Base-by-base conservation (phyloP, 2,113 vertebrate genomes). In the Corapipo altera region DNA sequence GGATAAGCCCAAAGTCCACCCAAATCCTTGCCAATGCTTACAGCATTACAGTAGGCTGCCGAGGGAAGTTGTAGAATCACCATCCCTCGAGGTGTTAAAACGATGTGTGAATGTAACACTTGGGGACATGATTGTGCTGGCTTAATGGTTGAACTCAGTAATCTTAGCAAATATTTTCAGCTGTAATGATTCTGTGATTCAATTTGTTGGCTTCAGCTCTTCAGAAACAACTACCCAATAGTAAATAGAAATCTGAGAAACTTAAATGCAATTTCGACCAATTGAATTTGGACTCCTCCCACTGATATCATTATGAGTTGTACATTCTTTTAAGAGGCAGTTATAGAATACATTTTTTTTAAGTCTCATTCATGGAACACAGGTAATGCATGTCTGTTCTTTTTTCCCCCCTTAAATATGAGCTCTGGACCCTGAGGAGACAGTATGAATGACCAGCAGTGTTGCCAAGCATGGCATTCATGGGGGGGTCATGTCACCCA, bases 121-220 rank as follows among this genome's bases (percentile, higher is more conserved):
- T 54, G n/a, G 28, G 21, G 16, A 32, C 6, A 6, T 35, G 39
- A 16, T 30, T n/a, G 13, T 89, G n/a, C 39, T 89, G 24, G 13
- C 52, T 48, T 75, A 41, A 27, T 1, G 1, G 9, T 0, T 75
- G 24, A 30, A 32, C 20, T 46, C 5, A 2, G 17, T 54, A 39
- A 35, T 41, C 30, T 62, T 48, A 54, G 54, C 46, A 20, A 26
- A 41, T 30, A 35, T 76, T 75, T 75, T 37, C 39, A 75, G 9
- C 8, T 19, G 41, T 27, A 41, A 19, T 66, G 3, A 51, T 43
- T 57, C 15, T 1, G 1, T 49, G 6, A 65, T 51, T 80, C 35
- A 14, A 9, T 74, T 61, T 57, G 15, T 64, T 85, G 19, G 15
- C 43, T 86, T 89, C 43, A 58, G 32, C 15, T 77, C 32, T 84